phyloP scores from a whole-genome alignment of 2,888 invertebrate species.

The Sinopyrophorus schimmeli region DNA sequence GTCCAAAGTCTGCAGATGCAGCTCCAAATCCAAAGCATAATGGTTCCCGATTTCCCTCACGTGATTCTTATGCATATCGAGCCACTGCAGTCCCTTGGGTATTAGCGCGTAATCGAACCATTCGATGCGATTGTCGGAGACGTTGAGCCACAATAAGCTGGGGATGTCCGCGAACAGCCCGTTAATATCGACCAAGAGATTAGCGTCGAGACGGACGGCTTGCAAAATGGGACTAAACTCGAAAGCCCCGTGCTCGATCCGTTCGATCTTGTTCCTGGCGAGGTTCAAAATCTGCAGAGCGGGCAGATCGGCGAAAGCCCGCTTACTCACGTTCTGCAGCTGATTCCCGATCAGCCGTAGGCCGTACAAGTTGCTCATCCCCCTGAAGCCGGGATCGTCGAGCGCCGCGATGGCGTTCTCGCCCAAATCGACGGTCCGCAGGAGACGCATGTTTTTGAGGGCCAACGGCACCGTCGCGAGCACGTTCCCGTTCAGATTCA shows the following conservation, averaged over 20 bases:
- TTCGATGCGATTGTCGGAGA: constrained; percentile 86
- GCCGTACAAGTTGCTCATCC: constrained; percentile 83
- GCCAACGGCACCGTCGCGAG: constrained; percentile 80
- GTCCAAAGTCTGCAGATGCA: constrained; percentile 81
- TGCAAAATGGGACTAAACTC: constrained; percentile 78
- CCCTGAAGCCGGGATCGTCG: constrained; percentile 80
- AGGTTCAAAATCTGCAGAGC: constrained; percentile 85
- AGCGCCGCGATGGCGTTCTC: constrained; percentile 85
- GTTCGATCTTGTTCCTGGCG: constrained; percentile 80
- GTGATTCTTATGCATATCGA: constrained; percentile 87
- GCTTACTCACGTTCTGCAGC: constrained; percentile 78
- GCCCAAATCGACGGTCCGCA: constrained; percentile 87
- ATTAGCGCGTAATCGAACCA: constrained; percentile 88
- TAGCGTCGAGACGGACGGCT: constrained; percentile 85
- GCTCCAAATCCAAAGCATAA: constrained; percentile 69
- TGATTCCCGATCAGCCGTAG: constrained; percentile 88
- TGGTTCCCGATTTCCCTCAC: constrained; percentile 78
- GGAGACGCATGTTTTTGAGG: constrained; percentile 79
- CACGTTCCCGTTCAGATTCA: constrained; percentile 87
- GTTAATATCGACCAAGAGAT: constrained; percentile 79
- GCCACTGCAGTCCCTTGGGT: constrained; percentile 81
- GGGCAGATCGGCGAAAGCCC: constrained; percentile 77
- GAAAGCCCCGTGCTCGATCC: constrained; percentile 80
- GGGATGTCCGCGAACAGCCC: constrained; percentile 83
- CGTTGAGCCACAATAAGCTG: constrained; percentile 84